Evolutionary conservation across 2,888 invertebrate genomes (phyloP), one percentile per base, ranked within the genome.

Genomic region (Eristalis pertinax): DNA sequence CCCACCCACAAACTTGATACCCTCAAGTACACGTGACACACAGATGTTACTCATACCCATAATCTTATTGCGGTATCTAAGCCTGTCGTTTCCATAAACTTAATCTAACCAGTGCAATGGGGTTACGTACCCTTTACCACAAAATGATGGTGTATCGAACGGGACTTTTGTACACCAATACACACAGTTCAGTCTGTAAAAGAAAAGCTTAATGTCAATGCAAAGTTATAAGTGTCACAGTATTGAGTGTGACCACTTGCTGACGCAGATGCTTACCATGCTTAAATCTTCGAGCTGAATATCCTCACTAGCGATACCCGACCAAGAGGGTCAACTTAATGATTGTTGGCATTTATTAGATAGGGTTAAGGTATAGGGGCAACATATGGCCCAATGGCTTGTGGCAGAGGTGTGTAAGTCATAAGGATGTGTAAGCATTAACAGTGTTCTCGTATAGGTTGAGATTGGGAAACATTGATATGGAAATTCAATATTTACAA

Each of bases 41-140:
- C 67, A 82, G 73, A 82, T 82, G 81, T 82, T 81, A 75, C 56
- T 86, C 78, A 72, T 79, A 83, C 83, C 78, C 63, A 83, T 86
- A 86, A 83, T 83, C 86, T 78, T 83, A 78, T 79, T 86, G 82
- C 78, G 86, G 83, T 83, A 79, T 83, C 86, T 83, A 86, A 83
- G 83, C 86, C 75, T 86, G 83, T 86, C 82, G 78, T 83, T 86
- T 83, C 75, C 86, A 86, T 86, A 86, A 86, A 83, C 78, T 75
- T 83, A 86, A 86, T 86, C 86, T 83, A 83, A 86, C 86, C 86
- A 83, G 86, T 83, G 86, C 86, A 86, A 86, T 86, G 78, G 75
- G 83, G 86, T 86, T 83, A 86, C 78, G 83, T 78, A 86, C 78
- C 83, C 86, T 86, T 75, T 78, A 77, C 86, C 86, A 79, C 83